These are phyloP conservation scores for Panulirus ornatus DNA, from an alignment of 1,140 invertebrate species.

Conservation along the genomic window DNA sequence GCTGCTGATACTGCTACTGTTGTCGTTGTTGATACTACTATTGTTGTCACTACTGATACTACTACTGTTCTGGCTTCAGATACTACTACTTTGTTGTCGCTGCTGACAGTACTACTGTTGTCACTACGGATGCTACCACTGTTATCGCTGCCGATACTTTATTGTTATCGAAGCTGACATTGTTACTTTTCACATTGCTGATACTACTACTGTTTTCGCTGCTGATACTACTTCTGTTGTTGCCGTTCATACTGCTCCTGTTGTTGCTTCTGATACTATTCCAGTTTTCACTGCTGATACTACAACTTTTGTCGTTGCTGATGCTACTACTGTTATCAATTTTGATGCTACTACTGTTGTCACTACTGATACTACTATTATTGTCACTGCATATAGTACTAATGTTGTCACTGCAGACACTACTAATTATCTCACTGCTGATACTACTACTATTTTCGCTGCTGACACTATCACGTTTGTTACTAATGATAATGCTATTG, in stretches of 20 bases:
- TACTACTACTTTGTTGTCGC: neutral
- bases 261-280: too few relatives aligned
- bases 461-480: constrained; percentile 11
- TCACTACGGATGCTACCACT: neutral
- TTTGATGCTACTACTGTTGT: neutral
- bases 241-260: too few relatives aligned
- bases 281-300: too few relatives aligned
- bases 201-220: too few relatives aligned
- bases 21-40: neutral
- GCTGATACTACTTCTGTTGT: too few relatives aligned
- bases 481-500: constrained; percentile 24
- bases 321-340: neutral
- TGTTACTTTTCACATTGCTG: too few relatives aligned
- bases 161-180: neutral
- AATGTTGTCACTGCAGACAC: neutral
- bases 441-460: constrained; percentile 20
- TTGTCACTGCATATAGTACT: neutral
- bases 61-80: neutral
- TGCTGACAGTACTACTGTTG: neutral
- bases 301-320: neutral
- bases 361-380: constrained; percentile 8
- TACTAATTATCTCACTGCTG: neutral
- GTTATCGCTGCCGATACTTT: neutral
- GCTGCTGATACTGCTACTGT: neutral
- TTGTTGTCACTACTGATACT: neutral